phyloP scores from a whole-genome alignment of 2,888 invertebrate genomes.

The Rapana venosa region DNA sequence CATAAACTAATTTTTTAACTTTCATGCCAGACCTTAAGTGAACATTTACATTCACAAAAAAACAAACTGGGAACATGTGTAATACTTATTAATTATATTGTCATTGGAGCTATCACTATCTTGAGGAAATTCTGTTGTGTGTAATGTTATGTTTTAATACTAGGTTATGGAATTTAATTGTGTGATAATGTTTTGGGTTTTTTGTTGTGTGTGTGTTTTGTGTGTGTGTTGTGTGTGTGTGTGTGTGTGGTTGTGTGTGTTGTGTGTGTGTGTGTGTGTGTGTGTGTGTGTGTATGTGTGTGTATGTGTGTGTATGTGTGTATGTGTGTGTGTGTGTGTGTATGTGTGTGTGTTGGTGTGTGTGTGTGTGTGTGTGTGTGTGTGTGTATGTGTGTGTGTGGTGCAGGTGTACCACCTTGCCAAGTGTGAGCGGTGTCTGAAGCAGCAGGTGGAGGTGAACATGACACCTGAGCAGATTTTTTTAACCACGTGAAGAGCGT shows the following conservation, averaged over 20 bases:
- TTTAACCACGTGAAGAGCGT: constrained; percentile 73
- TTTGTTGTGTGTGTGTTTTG: background rate
- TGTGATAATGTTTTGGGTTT: no score
- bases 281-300: background rate
- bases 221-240: background rate
- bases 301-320: background rate
- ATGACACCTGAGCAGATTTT: constrained; percentile 74
- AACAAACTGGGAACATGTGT: no score
- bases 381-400: background rate
- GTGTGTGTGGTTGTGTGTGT: background rate
- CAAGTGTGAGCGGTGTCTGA: constrained; percentile 76
- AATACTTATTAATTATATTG: no score
- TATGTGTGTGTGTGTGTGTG: background rate
- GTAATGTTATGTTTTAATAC: no score
- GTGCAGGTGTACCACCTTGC: constrained; percentile 83
- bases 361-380: background rate
- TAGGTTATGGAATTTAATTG: no score
- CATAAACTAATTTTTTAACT: no score
- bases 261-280: constrained; percentile 5
- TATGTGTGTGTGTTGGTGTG: background rate
- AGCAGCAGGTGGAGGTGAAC: constrained; percentile 70
- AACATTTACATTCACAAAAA: no score
- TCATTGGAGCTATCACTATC: no score
- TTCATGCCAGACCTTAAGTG: no score
- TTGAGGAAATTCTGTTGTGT: no score